phyloP scores from a whole-genome alignment of 2,113 vertebrate species.

The Saguinus imperator region DNA sequence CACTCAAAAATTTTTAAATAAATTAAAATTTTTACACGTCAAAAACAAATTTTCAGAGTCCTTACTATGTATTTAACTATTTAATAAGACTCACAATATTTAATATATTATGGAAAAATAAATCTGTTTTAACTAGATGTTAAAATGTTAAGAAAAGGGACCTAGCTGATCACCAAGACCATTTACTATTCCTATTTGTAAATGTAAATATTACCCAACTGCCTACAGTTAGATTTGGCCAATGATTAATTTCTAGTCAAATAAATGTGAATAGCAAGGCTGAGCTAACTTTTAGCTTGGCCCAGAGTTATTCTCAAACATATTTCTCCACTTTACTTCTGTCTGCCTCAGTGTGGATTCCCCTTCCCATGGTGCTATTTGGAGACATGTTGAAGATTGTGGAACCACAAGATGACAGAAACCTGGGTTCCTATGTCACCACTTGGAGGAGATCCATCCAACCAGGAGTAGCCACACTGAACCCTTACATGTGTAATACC shows the following conservation, averaged over 20 bases:
- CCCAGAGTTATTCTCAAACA: not conserved
- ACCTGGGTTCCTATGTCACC: not conserved
- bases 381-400: not conserved
- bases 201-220: not conserved
- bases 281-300: not conserved
- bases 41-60: not conserved
- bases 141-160: not conserved
- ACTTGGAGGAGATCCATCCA: not conserved
- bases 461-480: accelerated
- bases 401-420: not conserved
- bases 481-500: not conserved
- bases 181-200: not conserved
- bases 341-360: not conserved
- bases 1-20: not conserved
- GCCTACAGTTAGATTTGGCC: not conserved
- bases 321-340: not conserved
- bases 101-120: not conserved
- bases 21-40: not conserved
- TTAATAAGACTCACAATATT: not conserved
- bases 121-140: not conserved
- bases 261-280: not conserved
- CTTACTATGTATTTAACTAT: not conserved
- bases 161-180: not conserved
- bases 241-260: not conserved
- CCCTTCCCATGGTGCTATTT: not conserved